Evolutionary conservation across 1,140 invertebrate genomes (phyloP), one percentile per base, ranked within the genome.

Genomic region (Drosophila pseudoananassae): DNA sequence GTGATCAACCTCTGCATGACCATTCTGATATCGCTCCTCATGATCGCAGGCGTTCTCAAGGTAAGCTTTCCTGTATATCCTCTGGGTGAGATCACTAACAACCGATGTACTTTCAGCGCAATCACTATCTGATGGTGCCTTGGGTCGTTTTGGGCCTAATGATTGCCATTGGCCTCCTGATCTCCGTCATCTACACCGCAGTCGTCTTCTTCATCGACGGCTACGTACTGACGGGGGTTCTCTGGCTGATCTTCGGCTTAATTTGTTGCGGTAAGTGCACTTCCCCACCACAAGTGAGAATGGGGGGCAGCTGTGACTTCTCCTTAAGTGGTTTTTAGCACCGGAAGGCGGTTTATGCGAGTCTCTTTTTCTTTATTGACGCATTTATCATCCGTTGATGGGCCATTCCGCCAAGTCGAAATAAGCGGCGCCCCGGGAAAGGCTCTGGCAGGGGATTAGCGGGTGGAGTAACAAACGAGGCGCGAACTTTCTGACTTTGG

Each of bases 1-100:
- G 94, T 94, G 0, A 94, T 97, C 40, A 97, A 96, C 91, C 93
- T 97, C n/a, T 94, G 94, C 43, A 96, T 97, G 94, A 97, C 96
- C 8, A 95, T 97, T 27, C 88, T 97, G 12, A 96, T 97, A 83
- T 96, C 95, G 14, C 88, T 92, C 12, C 92, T 96, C 7, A 93
- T 97, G 56, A 95, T 97, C n/a, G 90, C 94, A n/a, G 96, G 96
- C 52, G 94, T 94, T 14, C 72, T 95, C 20, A 96, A 94, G 93
- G 96, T 96, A 93, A 91, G 90, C 78, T 53, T 5, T 20, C 20
- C 7, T 10, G 0, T 8, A 56, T 54, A 31, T 12, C 53, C 4
- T 14, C 3, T n/a, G 4, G 33, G 10, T 12, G 36, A 43, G 27
- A 40, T 5, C 23, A 15, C 7, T 36, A 36, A 43, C 61, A 84